Evolutionary conservation across 2,888 invertebrate species (phyloP), one percentile per base, ranked within the genome.

Genomic region (Barypeithes pellucidus): DNA sequence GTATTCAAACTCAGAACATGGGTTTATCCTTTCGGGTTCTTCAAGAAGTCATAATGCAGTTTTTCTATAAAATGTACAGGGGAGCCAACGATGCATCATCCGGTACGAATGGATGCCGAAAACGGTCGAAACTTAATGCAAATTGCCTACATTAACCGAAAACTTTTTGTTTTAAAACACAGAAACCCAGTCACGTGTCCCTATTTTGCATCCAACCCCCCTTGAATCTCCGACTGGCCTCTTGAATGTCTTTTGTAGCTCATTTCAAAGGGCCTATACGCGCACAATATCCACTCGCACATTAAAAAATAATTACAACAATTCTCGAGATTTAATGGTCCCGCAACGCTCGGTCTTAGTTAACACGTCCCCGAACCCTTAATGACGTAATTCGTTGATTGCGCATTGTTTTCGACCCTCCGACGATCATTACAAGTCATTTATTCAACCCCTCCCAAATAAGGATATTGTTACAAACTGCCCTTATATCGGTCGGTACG

Each of bases 361-460:
- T 75, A 76, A 75, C 76, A 76, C 76, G 74, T 76, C 67, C 73
- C 72, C 52, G 72, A 66, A 12, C 41, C 59, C 50, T 82, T 78
- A 85, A 85, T 84, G 85, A 84, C 85, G 84, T 85, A 86, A 86
- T 85, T 84, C 84, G 83, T 82, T 86, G 86, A 86, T 86, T 85
- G 85, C 84, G 84, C 83, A 85, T 86, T 86, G 86, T 86, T 84
- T 85, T 83, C 80, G 77, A 82, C 84, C 83, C 80, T 77, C 78
- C 78, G 78, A 80, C 83, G 82, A 70, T 73, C 73, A 70, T 70
- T 73, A 73, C 69, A 73, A 70, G 69, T 70, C 73, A 70, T 73
- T 73, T 73, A 73, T 66, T 69, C 69, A 60, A 60, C 66, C 81
- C 81, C 82, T 81, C 83, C 82, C 83, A 81, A 84, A 84, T 83